Base-by-base conservation (phyloP, 2,888 invertebrate species). In the Xestoiulus laeticollis region DNA sequence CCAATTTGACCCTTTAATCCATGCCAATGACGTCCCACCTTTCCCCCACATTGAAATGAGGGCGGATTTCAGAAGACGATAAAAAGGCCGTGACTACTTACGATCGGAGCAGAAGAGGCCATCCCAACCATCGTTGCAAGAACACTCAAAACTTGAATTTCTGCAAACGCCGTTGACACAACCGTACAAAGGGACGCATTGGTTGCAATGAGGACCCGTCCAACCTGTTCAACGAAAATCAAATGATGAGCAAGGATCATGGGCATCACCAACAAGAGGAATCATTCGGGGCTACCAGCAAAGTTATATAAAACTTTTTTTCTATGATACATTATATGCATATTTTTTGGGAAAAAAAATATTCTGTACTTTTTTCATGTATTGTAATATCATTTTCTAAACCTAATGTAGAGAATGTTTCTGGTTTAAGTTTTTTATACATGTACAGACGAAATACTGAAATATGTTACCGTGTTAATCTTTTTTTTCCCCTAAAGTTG, bases 31-130 rank as follows among this genome's bases (percentile, higher is more conserved):
- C 59, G 8, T 59, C 59, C 59, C 59, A 59, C 59, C 59, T 22
- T 59, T 8, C 38, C 12, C 48, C 59, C 86, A 33, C 86, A 59
- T 30, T 53, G 48, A 26, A 44, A 48, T 26, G n/a, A 44, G 84
- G 59, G 59, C 59, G 59, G 59, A 59, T 59, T 32, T 84, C 84
- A 33, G 44, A 1, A 22, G 48, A 16, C 32, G 33, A 48, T 88
- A 88, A 59, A 53, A 88, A 68, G 33, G 86, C 53, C 43, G 22
- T 88, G 87, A 87, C 19, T 38, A 92, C 95, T 94, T 92, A 96
- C 96, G 96, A 92, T 96, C 96, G 32, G 96, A 95, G 91, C 97
- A 97, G 93, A 97, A 97, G 88, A 96, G 93, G 83, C 97, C 97
- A 91, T 96, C 96, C 97, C 97, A 97, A 38, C 97, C 97, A 78